phyloP scores from a whole-genome alignment of 1,140 invertebrate species.

The Eurosta solidaginis region DNA sequence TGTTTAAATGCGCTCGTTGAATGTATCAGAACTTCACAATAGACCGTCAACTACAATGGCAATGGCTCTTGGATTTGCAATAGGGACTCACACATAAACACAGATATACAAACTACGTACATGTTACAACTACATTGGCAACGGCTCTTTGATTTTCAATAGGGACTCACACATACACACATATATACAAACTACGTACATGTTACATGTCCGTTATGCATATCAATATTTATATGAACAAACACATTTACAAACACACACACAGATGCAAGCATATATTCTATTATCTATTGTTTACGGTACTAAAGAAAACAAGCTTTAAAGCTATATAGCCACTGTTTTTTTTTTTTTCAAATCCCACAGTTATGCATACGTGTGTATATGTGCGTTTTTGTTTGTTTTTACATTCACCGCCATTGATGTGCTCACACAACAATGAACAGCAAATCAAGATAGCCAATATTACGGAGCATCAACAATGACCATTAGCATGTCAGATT shows the following conservation, averaged over 20 bases:
- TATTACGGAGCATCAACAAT: background rate
- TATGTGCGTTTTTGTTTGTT: too few species aligned
- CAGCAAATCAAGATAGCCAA: constrained; percentile 2
- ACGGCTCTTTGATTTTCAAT: too few species aligned
- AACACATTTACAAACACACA: too few species aligned
- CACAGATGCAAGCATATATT: too few species aligned
- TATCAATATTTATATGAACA: background rate
- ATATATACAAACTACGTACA: background rate
- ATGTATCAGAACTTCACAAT: background rate
- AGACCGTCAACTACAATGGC: constrained; percentile 6
- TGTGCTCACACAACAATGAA: background rate
- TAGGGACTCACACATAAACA: background rate
- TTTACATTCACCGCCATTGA: background rate
- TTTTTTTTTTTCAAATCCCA: too few species aligned
- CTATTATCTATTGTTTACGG: too few species aligned
- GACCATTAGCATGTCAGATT: background rate
- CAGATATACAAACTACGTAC: background rate
- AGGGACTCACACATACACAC: background rate
- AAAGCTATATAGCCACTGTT: too few species aligned
- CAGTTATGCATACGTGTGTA: background rate
- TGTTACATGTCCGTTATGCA: background rate
- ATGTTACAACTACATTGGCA: too few species aligned
- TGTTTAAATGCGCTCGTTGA: background rate
- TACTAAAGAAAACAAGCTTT: too few species aligned
- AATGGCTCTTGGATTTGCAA: too few species aligned